Conservation (phyloP, 2,113 vertebrate species). For the Dromaius novaehollandiae region DNA sequence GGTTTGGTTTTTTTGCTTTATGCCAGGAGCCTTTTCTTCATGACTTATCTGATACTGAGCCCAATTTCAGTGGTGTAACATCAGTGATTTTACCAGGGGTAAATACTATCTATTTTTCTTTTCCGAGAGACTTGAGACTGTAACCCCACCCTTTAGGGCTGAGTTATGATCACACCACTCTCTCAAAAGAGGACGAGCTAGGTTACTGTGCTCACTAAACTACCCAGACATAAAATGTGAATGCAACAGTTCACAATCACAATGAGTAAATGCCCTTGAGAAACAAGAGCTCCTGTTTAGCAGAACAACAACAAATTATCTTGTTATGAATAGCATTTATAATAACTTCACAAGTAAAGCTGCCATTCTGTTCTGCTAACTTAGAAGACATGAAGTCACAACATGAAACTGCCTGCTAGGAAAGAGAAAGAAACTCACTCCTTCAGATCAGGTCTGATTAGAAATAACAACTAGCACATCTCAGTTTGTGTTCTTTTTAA, state of each 20-base stretch:
- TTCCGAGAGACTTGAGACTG: not conserved
- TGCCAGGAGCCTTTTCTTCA: not conserved
- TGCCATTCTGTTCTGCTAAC: slow-evolving; percentile 26
- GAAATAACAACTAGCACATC: not conserved
- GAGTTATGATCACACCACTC: not conserved
- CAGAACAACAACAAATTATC: slow-evolving; percentile 29
- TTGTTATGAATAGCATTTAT: slow-evolving; percentile 44
- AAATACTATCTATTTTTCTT: not conserved
- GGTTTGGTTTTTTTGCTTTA: not conserved
- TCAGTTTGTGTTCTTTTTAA: not conserved
- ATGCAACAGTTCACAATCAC: slow-evolving; percentile 32
- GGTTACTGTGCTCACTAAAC: not conserved
- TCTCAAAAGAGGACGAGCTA: not conserved
- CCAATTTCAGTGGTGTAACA: not conserved
- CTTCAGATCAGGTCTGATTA: not conserved
- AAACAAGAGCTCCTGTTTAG: not conserved
- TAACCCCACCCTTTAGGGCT: not conserved
- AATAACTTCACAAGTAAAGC: slow-evolving; percentile 2
- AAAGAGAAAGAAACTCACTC: not conserved
- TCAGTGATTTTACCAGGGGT: not conserved
- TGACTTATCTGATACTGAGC: not conserved
- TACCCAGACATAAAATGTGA: slow-evolving; percentile 2
- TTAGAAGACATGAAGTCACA: not conserved
- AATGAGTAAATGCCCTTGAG: slow-evolving; percentile 32
- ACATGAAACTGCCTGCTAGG: slow-evolving; percentile 8